A percentile compares a stretch with the other conserved stretches of the same genome.
Conservation (phyloP, 2,888 invertebrate species). For the Aporophyla nigra region DNA sequence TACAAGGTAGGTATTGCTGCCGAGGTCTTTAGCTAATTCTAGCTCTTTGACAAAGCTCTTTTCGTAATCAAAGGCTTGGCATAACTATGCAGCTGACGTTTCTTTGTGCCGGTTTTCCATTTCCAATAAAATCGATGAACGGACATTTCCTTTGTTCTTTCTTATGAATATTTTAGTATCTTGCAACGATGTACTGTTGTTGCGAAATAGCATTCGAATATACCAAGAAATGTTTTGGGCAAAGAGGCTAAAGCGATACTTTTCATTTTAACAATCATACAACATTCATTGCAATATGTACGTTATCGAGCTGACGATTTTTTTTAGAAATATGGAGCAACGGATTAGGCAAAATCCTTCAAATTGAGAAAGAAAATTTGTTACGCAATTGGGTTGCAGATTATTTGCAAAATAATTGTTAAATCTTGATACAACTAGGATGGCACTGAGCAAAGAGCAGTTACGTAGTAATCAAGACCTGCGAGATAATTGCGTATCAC, state of each 20-base stretch:
- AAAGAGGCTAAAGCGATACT: neutral
- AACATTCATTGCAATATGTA: neutral
- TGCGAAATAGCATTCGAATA: neutral
- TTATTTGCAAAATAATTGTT: neutral
- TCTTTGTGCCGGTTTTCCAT: conserved; percentile 6
- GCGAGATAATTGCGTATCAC: no score
- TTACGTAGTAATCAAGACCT: neutral
- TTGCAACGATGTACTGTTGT: neutral
- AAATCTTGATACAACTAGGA: neutral
- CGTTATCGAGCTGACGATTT: neutral
- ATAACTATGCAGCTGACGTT: conserved; percentile 11
- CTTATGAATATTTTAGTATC: conserved; percentile 1
- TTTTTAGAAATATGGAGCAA: neutral
- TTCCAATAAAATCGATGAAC: conserved; percentile 16
- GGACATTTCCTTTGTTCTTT: conserved; percentile 13
- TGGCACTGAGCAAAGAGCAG: neutral
- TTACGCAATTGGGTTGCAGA: neutral
- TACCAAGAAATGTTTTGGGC: no score
- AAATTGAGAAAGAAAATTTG: neutral
- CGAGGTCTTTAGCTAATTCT: conserved; percentile 16
- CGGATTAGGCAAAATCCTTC: neutral
- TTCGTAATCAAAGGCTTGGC: conserved; percentile 28
- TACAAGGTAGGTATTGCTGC: neutral
- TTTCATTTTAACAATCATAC: neutral
- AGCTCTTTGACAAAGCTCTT: neutral